Evolutionary conservation across 2,797 vertebrate species (phyloP), one percentile per base, ranked within the genome.

Genomic region (Spinibarbus caldwelli): DNA sequence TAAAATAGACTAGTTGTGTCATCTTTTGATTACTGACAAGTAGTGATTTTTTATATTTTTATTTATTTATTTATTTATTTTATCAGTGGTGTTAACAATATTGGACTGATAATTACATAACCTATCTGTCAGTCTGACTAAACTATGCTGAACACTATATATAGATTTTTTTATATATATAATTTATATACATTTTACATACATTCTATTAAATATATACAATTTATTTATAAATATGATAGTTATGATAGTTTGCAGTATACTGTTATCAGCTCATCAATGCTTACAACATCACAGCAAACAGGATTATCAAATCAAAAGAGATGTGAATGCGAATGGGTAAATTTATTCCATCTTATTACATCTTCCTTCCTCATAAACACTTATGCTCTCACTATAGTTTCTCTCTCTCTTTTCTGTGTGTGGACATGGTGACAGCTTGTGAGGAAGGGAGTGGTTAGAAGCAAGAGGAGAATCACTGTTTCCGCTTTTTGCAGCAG

Each of bases 401-500:
- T 19, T 1, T 23, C 36, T 54, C 26, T 38, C 14, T 77, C 9
- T 54, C 2, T 5, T 19, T 15, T 64, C 36, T 34, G 12, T 36
- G 7, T 19, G 23, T 36, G 5, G n/a, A 29, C 36, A 49, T 71
- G 19, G 36, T 45, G 21, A 57, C 19, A n/a, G n/a, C n/a, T n/a
- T n/a, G n/a, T n/a, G n/a, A n/a, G n/a, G n/a, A 38, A 72, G 52
- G 43, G 83, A 36, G 54, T 31, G 62, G n/a, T 38, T 47, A 77
- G 45, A 76, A 75, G 10, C n/a, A 10, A 15, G 15, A 52, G 43
- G 14, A 15, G 5, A 57, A 52, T 80, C 26, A 14, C 59, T 43
- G 31, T 52, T 75, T 86, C 62, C 14, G 12, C 3, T 38, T 66
- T 76, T 82, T 77, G 71, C 85, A 82, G 64, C 47, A 36, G 31